Conservation (phyloP, 2,888 invertebrate genomes). For the Arrhopalites spinosus region DNA sequence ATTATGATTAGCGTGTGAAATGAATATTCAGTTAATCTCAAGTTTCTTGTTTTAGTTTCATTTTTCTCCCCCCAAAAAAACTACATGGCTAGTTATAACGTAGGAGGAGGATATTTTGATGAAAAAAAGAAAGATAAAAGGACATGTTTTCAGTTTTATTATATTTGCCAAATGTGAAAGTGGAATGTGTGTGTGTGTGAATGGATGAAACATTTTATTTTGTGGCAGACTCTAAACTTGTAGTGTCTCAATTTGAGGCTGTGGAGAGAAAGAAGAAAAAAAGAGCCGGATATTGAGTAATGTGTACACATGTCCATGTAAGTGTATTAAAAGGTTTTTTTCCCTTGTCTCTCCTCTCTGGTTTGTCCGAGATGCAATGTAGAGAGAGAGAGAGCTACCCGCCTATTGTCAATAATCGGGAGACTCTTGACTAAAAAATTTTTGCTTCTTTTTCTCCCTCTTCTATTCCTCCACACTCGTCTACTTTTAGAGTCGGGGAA, state of each 20-base stretch:
- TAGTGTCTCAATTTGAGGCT: constrained; percentile 30
- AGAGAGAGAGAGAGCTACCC: neutral
- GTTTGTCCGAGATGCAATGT: neutral
- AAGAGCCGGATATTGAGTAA: constrained; percentile 40
- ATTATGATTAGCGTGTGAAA: too few relatives aligned
- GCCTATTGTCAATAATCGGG: constrained; percentile 1
- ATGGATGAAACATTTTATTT: neutral
- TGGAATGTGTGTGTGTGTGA: neutral
- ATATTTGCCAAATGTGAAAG: constrained; percentile 7
- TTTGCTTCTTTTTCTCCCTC: neutral
- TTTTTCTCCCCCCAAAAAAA: too few relatives aligned
- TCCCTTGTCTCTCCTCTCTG: constrained; percentile 1
- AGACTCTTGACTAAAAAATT: constrained; percentile 5
- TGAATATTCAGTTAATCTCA: neutral
- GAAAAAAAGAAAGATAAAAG: neutral
- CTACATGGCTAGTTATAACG: too few relatives aligned
- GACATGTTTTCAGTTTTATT: constrained; percentile 24
- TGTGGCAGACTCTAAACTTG: constrained; percentile 10
- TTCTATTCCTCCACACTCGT: neutral
- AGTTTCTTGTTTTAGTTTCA: neutral
- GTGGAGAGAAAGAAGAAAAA: constrained; percentile 17
- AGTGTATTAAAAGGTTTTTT: constrained; percentile 35
- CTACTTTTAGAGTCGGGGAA: neutral
- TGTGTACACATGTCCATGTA: constrained; percentile 36
- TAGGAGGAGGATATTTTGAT: neutral